Base-by-base conservation (phyloP, 2,888 invertebrate genomes). In the Minunthozetes semirufus region DNA sequence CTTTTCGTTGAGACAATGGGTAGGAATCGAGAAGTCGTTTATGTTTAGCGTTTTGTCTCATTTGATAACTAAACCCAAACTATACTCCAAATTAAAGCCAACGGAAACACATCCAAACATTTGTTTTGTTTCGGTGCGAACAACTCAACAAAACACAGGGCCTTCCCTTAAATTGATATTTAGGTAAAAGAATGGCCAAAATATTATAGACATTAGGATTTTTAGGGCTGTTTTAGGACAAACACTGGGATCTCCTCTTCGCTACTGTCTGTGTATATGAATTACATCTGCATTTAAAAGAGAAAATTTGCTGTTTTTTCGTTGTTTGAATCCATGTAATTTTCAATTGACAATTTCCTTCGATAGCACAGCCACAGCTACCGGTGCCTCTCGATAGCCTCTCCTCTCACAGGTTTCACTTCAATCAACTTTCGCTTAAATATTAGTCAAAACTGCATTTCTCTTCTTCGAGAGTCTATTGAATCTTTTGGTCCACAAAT, bases 271-370 rank as follows among this genome's bases (percentile, higher is more conserved):
- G n/a, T 66, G 1, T 17, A 22, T 17, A 17, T 61, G n/a, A 9
- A 66, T 33, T 66, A 66, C 66, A 66, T 66, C 66, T 66, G 66
- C 66, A 66, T 33, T 66, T 66, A 29, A 38, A 48, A 48, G 46
- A 17, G 61, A 61, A 9, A 61, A 25, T 61, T 25, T 61, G 61
- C 33, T 33, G 33, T 33, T 5, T 33, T 33, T 33, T 50, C 11
- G 50, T 33, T 48, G 46, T 17, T 48, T 48, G 15, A 48, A 56
- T 22, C 19, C 17, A 13, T 15, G 61, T 61, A 27, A 25, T 27
- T 27, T 61, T 61, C 61, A 61, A 61, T 61, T 61, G 61, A 61
- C 33, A 33, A 33, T 61, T 61, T 25, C 61, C 29, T 53, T 53
- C 53, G n/a, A 13, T 11, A 48, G 15, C 53, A 17, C 19, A 53